Base-by-base conservation (phyloP, 2,888 invertebrate species). In the Tetranychus piercei region DNA sequence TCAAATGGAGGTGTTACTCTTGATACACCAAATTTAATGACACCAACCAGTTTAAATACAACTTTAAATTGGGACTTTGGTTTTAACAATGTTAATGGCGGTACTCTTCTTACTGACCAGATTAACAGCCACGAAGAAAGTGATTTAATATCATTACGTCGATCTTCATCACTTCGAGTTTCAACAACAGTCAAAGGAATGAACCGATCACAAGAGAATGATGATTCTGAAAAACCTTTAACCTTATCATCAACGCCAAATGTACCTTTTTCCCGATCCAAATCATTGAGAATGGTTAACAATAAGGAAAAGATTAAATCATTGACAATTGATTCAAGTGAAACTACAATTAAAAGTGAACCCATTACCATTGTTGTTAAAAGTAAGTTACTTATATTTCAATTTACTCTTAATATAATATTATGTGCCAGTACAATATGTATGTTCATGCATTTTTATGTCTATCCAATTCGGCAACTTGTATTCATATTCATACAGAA, bases 51-150 rank as follows among this genome's bases (percentile, higher is more conserved):
- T 20, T 20, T 69, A 22, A 22, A 69, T 22, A 15, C 15, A 15
- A 69, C 69, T 22, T 11, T 69, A 11, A 69, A 69, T 69, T 69
- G 69, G 69, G 69, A 69, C 1, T 69, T n/a, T 69, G 34, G 34
- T 20, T 11, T 23, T 23, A 15, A 55, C 15, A 55, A 55, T 55
- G 34, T 34, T 34, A 34, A 34, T 34, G 34, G 34, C 4, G 34
- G 34, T 34, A 34, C 34, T 34, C 34, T 34, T 34, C 34, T 34
- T 34, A 34, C 34, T 34, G 34, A 34, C 34, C 55, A 55, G 55
- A 15, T 1, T 15, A 22, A 22, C 18, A 20, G 20, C 18, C 20
- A 69, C 23, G 20, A 20, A 1, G 69, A 18, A 18, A 20, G 22
- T 22, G 69, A 69, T 22, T 11, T 23, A 20, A 11, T 69, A 6